Evolutionary conservation across 2,797 vertebrate genomes (phyloP).

Genomic region (Xenentodon cancila): DNA sequence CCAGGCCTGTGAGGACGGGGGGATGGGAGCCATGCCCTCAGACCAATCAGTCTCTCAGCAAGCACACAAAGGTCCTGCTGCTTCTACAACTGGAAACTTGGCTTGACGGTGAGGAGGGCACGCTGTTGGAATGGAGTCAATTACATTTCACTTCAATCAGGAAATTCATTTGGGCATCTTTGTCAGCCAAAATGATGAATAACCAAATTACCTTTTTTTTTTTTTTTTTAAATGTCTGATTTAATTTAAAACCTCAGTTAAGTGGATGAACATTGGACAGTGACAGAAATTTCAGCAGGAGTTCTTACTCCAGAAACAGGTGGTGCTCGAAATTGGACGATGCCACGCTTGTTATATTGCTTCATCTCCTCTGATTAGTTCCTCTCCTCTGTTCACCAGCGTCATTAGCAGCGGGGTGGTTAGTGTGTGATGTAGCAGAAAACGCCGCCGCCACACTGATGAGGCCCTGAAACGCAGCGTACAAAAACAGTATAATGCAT

Average conservation of each 20-base stretch:
- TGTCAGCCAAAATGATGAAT: constrained; percentile 38
- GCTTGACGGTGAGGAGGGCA: constrained; percentile 54
- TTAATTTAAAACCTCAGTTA: constrained; percentile 37
- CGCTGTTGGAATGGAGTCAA: constrained; percentile 61
- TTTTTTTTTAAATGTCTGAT: constrained; percentile 30
- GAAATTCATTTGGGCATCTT: constrained; percentile 51
- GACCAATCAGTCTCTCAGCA: constrained; percentile 77
- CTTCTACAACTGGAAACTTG: constrained; percentile 74
- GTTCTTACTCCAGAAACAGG: constrained; percentile 45
- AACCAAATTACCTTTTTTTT: constrained; percentile 29
- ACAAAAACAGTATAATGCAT: no score
- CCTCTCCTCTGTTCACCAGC: constrained; percentile 33
- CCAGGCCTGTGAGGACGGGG: constrained; percentile 57
- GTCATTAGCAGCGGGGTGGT: constrained; percentile 47
- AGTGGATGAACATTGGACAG: constrained; percentile 34
- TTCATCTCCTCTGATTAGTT: constrained; percentile 55
- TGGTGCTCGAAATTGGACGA: constrained; percentile 44
- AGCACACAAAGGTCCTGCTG: constrained; percentile 77
- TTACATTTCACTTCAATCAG: constrained; percentile 64
- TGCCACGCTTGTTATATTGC: constrained; percentile 42
- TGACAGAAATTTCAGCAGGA: constrained; percentile 20
- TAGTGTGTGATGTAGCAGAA: constrained; percentile 20
- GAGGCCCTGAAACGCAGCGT: background rate
- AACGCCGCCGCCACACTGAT: constrained; percentile 17
- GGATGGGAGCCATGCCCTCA: constrained; percentile 59